A percentile compares a stretch with the other conserved stretches of the same genome.
phyloP scores from a whole-genome alignment of 2,888 invertebrate genomes.

The Encarsia formosa region DNA sequence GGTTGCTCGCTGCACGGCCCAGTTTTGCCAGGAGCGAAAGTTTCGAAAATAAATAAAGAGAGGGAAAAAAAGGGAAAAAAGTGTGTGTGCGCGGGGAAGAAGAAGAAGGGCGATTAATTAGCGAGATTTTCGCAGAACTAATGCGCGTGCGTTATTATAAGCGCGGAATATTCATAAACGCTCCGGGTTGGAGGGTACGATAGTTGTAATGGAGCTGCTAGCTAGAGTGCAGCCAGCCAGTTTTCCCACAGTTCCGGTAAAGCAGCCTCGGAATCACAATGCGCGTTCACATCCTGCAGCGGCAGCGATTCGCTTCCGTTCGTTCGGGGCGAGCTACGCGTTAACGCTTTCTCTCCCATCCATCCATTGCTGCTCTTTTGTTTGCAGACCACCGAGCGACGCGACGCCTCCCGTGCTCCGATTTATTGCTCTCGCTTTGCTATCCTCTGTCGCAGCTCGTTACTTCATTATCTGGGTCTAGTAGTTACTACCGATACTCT shows the following conservation, averaged over 20 bases:
- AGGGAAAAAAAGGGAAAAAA: not conserved
- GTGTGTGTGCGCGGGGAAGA: too few relatives aligned
- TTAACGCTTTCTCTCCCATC: not conserved
- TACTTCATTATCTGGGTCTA: too few relatives aligned
- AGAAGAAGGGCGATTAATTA: too few relatives aligned
- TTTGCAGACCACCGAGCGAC: not conserved
- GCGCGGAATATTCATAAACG: slow-evolving; percentile 13
- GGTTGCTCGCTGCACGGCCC: slow-evolving; percentile 17
- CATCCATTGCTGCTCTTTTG: not conserved
- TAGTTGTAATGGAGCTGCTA: too few relatives aligned
- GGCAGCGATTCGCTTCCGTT: too few relatives aligned
- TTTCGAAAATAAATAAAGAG: too few relatives aligned
- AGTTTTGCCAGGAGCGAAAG: slow-evolving; percentile 20
- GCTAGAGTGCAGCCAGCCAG: too few relatives aligned
- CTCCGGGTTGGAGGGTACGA: not conserved
- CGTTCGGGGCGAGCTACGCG: not conserved
- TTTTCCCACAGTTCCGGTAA: slow-evolving; percentile 22
- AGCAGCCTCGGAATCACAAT: slow-evolving; percentile 13
- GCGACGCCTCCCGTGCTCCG: not conserved
- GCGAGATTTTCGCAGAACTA: slow-evolving; percentile 1
- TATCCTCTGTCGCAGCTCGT: not conserved
- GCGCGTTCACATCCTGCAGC: slow-evolving; percentile 21
- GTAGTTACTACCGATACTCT: too few relatives aligned
- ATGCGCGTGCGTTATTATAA: not conserved
- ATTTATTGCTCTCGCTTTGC: slow-evolving; percentile 1